Evolutionary conservation across 2,113 vertebrate species (phyloP).

Genomic region (Percopsis transmontana): DNA sequence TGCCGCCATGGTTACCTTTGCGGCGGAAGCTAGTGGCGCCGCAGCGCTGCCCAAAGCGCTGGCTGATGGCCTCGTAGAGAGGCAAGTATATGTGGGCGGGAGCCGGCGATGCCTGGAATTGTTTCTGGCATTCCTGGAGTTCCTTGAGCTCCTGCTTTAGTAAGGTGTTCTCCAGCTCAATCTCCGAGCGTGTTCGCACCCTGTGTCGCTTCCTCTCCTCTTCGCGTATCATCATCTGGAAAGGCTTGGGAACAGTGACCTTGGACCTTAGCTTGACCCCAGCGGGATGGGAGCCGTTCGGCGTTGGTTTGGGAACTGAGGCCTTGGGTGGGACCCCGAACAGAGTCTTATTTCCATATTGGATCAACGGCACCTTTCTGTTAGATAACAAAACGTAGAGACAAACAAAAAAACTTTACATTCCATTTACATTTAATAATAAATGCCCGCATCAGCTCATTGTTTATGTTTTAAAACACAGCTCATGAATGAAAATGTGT

Average conservation of each 20-base stretch:
- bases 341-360: too few species aligned
- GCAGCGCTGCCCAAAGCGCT: constrained; percentile 59
- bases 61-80: constrained; percentile 78
- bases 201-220: constrained; percentile 81
- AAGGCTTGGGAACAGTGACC: constrained; percentile 89
- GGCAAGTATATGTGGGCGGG: constrained; percentile 81
- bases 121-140: constrained; percentile 85
- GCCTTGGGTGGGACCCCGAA: too few species aligned
- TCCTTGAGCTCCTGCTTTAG: constrained; percentile 83
- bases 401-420: too few species aligned
- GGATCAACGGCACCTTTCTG: too few species aligned
- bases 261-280: constrained; percentile 70
- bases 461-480: too few species aligned
- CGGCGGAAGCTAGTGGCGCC: background rate
- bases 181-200: constrained; percentile 79
- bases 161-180: constrained; percentile 79
- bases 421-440: too few species aligned
- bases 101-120: constrained; percentile 87
- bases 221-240: constrained; percentile 92
- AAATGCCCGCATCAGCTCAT: too few species aligned
- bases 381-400: too few species aligned
- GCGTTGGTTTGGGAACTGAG: too few species aligned
- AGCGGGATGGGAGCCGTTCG: background rate
- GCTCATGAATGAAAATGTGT: too few species aligned
- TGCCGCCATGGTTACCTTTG: background rate